Base-by-base conservation (phyloP, 2,888 invertebrate genomes). In the Drosophila greeni region DNA sequence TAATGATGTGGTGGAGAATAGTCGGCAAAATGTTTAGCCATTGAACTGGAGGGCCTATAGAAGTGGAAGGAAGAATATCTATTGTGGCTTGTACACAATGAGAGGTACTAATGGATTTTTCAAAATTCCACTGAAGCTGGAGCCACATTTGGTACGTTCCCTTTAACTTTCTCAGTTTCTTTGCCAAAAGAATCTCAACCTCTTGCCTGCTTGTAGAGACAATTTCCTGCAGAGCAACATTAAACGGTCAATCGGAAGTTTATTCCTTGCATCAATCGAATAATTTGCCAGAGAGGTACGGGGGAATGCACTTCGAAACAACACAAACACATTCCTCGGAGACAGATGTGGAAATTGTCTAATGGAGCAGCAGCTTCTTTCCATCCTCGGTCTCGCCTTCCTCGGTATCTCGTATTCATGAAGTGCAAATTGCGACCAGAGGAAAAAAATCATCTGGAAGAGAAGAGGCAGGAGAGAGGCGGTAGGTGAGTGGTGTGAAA, bases 351-450 rank as follows among this genome's bases (percentile, higher is more conserved):
- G 64, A 82, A 80, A 79, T 79, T 77, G 79, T 80, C 83, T 79
- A 79, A 79, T 82, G 79, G 74, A 60, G 66, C 82, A 82, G 74
- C 71, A 48, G 42, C 31, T 31, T 12, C 36, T 14, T 14, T 14
- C 14, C 36, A 20, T 45, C 14, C 45, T 23, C 7, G 18, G 23
- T 56, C 23, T 24, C 37, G 12, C 52, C 73, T 29, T 12, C 5
- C 40, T 23, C 11, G 24, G 29, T 69, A 39, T 75, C 70, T 73
- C 33, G 53, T 82, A 82, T 79, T 79, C 79, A 79, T 79, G 83
- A 77, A 79, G 83, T 79, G 79, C 81, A 79, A 79, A 79, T 82
- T 79, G 79, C 51, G 43, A 62, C 74, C 74, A 74, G 66, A 78
- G 66, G 52, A 24, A 42, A 42, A 67, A 53, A 36, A 53, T 58